phyloP scores from a whole-genome alignment of 2,888 invertebrate genomes.

The Leptopilina syphax region DNA sequence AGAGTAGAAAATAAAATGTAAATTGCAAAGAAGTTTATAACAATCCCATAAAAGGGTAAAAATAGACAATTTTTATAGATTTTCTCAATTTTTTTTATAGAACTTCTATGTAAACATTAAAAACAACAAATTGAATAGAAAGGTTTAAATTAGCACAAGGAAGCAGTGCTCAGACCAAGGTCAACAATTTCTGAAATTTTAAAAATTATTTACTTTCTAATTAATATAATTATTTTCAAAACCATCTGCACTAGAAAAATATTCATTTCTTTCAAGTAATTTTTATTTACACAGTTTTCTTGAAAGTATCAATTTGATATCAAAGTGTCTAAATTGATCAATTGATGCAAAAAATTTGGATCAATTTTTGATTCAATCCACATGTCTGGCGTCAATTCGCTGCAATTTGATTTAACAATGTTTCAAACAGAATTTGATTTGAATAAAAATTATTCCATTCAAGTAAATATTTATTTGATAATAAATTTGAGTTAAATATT shows the following conservation, averaged over 20 bases:
- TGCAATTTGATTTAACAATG: no score
- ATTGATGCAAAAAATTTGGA: no score
- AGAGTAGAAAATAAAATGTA: conserved; percentile 10
- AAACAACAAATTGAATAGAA: background rate
- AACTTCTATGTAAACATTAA: background rate
- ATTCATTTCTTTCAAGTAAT: background rate
- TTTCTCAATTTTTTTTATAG: background rate
- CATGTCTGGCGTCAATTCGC: no score
- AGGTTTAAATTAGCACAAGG: conserved; percentile 8
- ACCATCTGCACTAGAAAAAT: no score
- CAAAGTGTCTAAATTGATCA: no score
- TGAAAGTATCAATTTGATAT: no score
- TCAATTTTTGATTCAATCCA: no score
- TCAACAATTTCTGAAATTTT: conserved; percentile 5
- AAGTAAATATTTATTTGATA: no score
- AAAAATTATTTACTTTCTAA: background rate
- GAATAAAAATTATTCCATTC: no score
- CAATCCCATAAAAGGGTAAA: conserved; percentile 11
- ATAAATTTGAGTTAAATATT: no score
- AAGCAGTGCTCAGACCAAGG: background rate
- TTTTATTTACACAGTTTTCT: no score
- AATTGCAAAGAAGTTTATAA: conserved; percentile 15
- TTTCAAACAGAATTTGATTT: no score
- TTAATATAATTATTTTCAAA: background rate
- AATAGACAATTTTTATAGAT: background rate